These are phyloP conservation scores for Bufo bufo DNA, from an alignment of 2,113 vertebrate species.

Conservation along the genomic window DNA sequence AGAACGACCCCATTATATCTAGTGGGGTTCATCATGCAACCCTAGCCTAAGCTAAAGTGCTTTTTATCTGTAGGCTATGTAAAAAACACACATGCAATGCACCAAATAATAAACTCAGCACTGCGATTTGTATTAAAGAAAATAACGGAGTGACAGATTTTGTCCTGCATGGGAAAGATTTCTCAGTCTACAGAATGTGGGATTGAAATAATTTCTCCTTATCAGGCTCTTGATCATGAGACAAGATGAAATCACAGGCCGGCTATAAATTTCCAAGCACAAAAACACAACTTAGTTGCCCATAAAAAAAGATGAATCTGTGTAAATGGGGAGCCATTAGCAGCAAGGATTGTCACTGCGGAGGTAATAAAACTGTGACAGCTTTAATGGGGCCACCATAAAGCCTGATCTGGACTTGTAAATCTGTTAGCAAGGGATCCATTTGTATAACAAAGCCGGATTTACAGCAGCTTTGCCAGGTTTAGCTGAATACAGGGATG, in stretches of 20 bases:
- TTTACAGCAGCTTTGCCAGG: conserved; percentile 27
- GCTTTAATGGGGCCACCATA: conserved; percentile 57
- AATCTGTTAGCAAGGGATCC: conserved; percentile 49
- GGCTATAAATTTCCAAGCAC: conserved; percentile 46
- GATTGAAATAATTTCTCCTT: conserved; percentile 16
- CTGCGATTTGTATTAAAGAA: background rate
- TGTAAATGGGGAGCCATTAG: conserved; percentile 55
- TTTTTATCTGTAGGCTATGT: background rate
- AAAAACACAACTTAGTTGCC: conserved; percentile 48
- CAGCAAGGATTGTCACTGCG: conserved; percentile 50
- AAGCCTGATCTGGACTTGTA: conserved; percentile 54
- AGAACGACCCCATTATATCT: no score
- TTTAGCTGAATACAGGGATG: conserved; percentile 4
- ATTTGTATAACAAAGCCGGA: conserved; percentile 39
- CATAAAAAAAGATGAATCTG: conserved; percentile 58
- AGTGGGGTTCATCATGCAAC: no score
- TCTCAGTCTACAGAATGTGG: background rate
- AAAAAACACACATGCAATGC: background rate
- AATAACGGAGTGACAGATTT: background rate
- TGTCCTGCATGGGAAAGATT: background rate
- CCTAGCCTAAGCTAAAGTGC: background rate
- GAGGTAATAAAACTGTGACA: conserved; percentile 49
- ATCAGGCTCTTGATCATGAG: conserved; percentile 20
- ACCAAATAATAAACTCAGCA: background rate
- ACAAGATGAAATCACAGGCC: conserved; percentile 47